These are phyloP conservation scores for Sinocyclocheilus anophthalmus DNA, from an alignment of 2,113 vertebrate genomes.

Conservation along the genomic window DNA sequence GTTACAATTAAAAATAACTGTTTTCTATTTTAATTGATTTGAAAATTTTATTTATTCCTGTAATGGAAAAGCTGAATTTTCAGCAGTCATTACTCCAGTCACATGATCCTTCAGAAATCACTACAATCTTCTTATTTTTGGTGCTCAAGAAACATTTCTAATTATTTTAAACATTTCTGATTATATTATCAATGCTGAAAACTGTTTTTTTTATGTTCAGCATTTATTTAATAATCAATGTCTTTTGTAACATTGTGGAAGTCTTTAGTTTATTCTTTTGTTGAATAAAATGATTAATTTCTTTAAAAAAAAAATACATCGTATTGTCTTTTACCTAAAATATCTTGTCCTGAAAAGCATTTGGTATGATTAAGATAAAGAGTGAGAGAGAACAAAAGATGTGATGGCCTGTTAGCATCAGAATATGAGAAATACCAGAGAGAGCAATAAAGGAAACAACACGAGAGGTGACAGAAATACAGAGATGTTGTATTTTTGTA, in stretches of 20 bases:
- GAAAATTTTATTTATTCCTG: neutral
- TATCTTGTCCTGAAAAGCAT: neutral
- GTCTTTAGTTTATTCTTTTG: neutral
- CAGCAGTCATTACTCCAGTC: neutral
- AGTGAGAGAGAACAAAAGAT: neutral
- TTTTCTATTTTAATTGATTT: neutral
- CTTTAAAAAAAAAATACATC: neutral
- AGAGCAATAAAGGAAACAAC: neutral
- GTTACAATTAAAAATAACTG: neutral
- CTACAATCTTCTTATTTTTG: neutral
- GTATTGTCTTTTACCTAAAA: neutral
- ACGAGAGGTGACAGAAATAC: neutral
- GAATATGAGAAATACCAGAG: constrained; percentile 44
- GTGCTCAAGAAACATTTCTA: neutral
- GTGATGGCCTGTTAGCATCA: neutral
- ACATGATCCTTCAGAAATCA: neutral
- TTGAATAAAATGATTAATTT: neutral
- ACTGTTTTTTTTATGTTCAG: neutral
- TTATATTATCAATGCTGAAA: neutral
- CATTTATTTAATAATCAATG: neutral
- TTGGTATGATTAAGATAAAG: neutral
- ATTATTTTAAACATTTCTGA: neutral
- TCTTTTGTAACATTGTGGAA: neutral
- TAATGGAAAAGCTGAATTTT: neutral
- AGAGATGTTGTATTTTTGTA: neutral